Conservation (phyloP, 2,888 invertebrate species). For the Cephus sareptanus region DNA sequence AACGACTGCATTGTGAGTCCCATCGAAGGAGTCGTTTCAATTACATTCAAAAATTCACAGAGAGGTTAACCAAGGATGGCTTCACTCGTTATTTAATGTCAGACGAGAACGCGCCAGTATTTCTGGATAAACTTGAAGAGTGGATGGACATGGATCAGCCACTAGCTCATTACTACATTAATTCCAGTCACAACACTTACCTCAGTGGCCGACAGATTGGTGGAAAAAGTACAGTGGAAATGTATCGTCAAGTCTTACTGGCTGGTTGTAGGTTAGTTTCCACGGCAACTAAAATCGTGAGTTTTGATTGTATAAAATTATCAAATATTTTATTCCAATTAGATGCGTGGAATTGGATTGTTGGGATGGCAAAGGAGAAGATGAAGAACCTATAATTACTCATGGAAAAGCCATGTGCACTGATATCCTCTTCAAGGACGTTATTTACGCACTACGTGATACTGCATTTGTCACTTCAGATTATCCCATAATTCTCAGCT, state of each 20-base stretch:
- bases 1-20: neutral
- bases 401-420: constrained; percentile 83
- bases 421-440: constrained; percentile 74
- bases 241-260: constrained; percentile 68
- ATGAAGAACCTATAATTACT: constrained; percentile 79
- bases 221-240: constrained; percentile 77
- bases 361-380: constrained; percentile 76
- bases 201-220: constrained; percentile 76
- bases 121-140: constrained; percentile 74
- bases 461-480: constrained; percentile 77
- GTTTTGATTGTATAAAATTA: neutral
- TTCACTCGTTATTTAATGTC: constrained; percentile 78
- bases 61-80: constrained; percentile 71
- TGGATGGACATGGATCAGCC: constrained; percentile 79
- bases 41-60: constrained; percentile 40
- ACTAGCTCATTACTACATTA: constrained; percentile 77
- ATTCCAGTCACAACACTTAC: constrained; percentile 76
- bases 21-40: neutral
- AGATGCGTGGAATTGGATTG: constrained; percentile 79
- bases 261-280: constrained; percentile 60
- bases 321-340: neutral
- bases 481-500: constrained; percentile 76
- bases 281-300: neutral
- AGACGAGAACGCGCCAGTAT: constrained; percentile 79
- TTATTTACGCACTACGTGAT: constrained; percentile 75